Evolutionary conservation across 2,888 invertebrate genomes (phyloP).

Genomic region (Brachypterus glaber): DNA sequence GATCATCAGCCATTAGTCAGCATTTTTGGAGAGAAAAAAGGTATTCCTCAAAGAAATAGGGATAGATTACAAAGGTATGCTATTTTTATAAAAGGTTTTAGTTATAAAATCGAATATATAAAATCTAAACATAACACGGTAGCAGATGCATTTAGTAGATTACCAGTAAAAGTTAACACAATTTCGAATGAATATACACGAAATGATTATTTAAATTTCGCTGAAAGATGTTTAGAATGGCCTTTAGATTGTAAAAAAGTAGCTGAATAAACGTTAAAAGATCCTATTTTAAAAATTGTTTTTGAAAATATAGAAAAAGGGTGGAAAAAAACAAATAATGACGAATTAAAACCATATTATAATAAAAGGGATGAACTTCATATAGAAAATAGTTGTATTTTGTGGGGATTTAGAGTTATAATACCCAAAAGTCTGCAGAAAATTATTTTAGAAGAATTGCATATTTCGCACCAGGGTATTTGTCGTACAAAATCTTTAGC

Average conservation of each 20-base stretch:
- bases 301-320: neutral
- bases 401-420: conserved; percentile 1
- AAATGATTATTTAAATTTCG: neutral
- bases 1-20: conserved; percentile 31
- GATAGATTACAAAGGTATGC: conserved; percentile 28
- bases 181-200: conserved; percentile 1
- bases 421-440: neutral
- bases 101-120: conserved; percentile 12
- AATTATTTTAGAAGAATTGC: neutral
- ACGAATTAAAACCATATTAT: neutral
- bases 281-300: conserved; percentile 1
- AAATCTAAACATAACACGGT: conserved; percentile 8
- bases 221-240: neutral
- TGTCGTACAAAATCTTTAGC: conserved; percentile 1
- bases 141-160: conserved; percentile 5
- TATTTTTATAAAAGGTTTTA: conserved; percentile 7
- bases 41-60: conserved; percentile 28
- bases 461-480: neutral
- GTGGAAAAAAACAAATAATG: conserved; percentile 1
- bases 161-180: neutral
- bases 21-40: conserved; percentile 26
- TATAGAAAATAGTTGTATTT: conserved; percentile 1
- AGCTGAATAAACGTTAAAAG: neutral
- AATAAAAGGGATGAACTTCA: neutral
- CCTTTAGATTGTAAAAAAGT: neutral